These are phyloP conservation scores for Archips crataeganus DNA, from an alignment of 2,888 invertebrate genomes.

Conservation along the genomic window DNA sequence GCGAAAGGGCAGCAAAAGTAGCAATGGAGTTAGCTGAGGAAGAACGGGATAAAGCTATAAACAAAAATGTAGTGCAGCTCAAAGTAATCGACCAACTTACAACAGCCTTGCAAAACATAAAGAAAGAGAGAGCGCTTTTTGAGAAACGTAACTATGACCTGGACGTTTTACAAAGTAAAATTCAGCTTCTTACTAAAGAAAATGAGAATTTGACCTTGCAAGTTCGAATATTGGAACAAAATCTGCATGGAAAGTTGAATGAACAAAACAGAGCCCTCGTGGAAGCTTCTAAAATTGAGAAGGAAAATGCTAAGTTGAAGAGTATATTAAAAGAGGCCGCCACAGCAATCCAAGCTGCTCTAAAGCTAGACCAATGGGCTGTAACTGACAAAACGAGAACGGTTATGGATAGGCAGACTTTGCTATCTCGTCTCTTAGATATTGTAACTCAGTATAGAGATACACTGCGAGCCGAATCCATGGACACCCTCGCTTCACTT, in stretches of 20 bases:
- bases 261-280: conserved; percentile 78
- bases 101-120: conserved; percentile 82
- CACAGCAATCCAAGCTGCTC: conserved; percentile 85
- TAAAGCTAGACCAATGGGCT: conserved; percentile 81
- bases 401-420: conserved; percentile 75
- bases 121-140: conserved; percentile 73
- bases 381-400: conserved; percentile 66
- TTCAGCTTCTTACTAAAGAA: conserved; percentile 73
- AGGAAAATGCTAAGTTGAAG: conserved; percentile 84
- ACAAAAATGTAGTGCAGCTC: conserved; percentile 87
- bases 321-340: conserved; percentile 87
- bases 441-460: conserved; percentile 79
- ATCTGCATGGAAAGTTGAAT: conserved; percentile 80
- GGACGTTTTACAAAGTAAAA: conserved; percentile 69
- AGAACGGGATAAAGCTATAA: conserved; percentile 88
- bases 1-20: conserved; percentile 82
- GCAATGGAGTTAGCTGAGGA: conserved; percentile 86
- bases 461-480: conserved; percentile 69
- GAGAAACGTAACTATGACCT: conserved; percentile 74
- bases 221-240: conserved; percentile 83
- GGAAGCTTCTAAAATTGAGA: conserved; percentile 76
- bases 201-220: conserved; percentile 79
- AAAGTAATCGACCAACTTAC: conserved; percentile 88
- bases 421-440: conserved; percentile 84
- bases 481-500: conserved; percentile 79